A percentile compares a stretch with the other conserved stretches of the same genome.
Conservation (phyloP, 2,797 vertebrate species). For the Platalea minor region DNA sequence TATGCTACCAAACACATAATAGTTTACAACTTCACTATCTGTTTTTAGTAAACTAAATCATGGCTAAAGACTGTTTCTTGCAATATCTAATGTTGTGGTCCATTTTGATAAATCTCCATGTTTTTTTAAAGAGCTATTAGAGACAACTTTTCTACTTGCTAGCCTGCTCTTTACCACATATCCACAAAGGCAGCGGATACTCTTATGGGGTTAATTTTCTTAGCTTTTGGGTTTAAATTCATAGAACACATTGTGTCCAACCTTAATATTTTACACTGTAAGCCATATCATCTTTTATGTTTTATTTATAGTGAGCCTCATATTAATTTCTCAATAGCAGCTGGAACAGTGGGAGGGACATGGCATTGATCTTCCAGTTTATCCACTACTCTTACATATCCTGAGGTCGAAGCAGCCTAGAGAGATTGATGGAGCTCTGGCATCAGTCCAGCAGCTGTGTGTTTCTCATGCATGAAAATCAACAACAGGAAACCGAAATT, state of each 20-base stretch:
- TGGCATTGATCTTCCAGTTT: conserved; percentile 82
- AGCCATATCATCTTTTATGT: conserved; percentile 81
- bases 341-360: conserved; percentile 75
- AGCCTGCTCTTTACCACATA: background rate
- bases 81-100: background rate
- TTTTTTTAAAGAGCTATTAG: background rate
- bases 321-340: conserved; percentile 84
- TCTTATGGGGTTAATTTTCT: conserved; percentile 69
- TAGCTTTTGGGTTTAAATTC: conserved; percentile 70
- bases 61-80: background rate
- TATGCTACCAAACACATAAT: background rate
- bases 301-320: conserved; percentile 82
- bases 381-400: conserved; percentile 73
- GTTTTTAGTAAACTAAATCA: background rate
- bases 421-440: conserved; percentile 72
- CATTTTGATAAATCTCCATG: background rate
- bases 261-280: conserved; percentile 81
- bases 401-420: conserved; percentile 66
- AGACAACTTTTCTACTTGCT: background rate
- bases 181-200: background rate
- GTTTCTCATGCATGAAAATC: conserved; percentile 75
- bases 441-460: conserved; percentile 33
- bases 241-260: conserved; percentile 67
- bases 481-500: conserved; percentile 74
- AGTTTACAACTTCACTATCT: background rate